Conservation (phyloP, 2,113 vertebrate genomes). For the Mormyrus lacerda region DNA sequence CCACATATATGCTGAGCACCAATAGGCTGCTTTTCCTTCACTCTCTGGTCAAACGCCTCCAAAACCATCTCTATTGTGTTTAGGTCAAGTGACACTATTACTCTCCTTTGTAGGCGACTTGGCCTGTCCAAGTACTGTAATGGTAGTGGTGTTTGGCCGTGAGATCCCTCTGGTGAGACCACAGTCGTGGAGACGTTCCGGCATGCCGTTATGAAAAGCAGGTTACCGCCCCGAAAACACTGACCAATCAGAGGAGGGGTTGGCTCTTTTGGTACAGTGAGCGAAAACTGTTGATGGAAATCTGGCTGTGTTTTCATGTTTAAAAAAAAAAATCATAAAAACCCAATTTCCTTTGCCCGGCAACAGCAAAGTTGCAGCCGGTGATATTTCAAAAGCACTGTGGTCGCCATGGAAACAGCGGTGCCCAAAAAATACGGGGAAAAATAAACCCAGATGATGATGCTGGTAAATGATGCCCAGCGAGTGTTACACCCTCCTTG, state of each 20-base stretch:
- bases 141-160: not conserved
- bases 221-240: not conserved
- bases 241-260: not conserved
- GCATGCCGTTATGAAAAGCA: not conserved
- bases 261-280: not conserved
- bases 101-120: not conserved
- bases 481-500: not conserved
- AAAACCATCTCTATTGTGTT: not conserved
- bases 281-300: not conserved
- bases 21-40: no score
- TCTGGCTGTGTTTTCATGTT: not conserved
- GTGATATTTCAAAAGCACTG: not conserved
- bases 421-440: not conserved
- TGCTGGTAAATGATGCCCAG: not conserved
- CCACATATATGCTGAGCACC: no score
- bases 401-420: not conserved
- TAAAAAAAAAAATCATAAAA: not conserved
- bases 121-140: not conserved
- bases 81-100: not conserved
- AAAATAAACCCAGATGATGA: not conserved
- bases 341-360: not conserved
- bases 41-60: no score
- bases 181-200: not conserved
- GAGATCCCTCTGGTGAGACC: not conserved
- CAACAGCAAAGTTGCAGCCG: conserved; percentile 8